phyloP scores from a whole-genome alignment of 2,113 vertebrate genomes.

The Accipiter cooperii region DNA sequence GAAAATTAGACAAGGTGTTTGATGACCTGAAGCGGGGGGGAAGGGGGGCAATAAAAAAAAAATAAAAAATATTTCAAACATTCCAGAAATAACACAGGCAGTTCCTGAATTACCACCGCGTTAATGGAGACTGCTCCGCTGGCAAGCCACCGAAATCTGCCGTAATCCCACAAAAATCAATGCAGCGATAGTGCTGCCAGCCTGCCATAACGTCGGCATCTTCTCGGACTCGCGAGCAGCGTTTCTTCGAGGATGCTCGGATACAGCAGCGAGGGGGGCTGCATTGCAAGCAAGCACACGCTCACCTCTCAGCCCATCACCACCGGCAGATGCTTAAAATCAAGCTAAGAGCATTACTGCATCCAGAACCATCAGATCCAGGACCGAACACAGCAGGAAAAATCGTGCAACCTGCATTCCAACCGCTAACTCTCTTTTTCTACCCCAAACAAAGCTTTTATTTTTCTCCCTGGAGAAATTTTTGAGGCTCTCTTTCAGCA shows the following conservation, averaged over 20 bases:
- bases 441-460: neutral
- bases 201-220: neutral
- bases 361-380: neutral
- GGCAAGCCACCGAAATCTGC: neutral
- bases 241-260: neutral
- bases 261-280: accelerated
- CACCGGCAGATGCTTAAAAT: accelerated
- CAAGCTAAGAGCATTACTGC: accelerated
- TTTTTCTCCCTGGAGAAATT: neutral
- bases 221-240: accelerated
- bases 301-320: neutral
- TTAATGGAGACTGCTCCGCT: neutral
- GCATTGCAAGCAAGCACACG: accelerated
- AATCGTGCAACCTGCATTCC: accelerated
- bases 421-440: neutral
- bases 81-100: neutral
- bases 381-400: accelerated
- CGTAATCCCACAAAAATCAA: neutral
- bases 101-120: neutral
- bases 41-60: too few species aligned
- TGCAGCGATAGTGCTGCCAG: neutral
- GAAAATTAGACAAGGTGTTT: neutral
- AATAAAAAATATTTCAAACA: neutral
- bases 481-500: neutral
- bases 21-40: accelerated